These are phyloP conservation scores for Catotricha subobsoleta DNA, from an alignment of 2,888 invertebrate genomes.

Conservation along the genomic window DNA sequence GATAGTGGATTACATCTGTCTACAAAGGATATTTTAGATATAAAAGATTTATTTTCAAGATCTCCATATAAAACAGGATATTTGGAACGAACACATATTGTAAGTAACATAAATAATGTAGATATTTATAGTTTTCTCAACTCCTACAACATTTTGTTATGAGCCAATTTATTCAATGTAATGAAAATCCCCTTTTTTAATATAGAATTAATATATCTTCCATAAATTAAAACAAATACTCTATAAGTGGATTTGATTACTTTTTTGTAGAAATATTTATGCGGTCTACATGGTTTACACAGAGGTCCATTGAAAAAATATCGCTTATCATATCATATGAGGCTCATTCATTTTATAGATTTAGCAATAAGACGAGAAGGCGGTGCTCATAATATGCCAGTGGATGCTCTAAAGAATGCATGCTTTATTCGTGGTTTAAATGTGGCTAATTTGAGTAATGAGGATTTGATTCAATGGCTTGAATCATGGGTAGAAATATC, in stretches of 20 bases:
- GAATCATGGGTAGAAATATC: constrained; percentile 58
- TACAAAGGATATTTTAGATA: constrained; percentile 41
- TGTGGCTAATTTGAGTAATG: constrained; percentile 48
- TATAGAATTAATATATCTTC: background rate
- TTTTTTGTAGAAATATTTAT: constrained; percentile 58
- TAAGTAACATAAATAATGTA: constrained; percentile 36
- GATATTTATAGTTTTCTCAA: too few relatives aligned
- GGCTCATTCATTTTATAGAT: constrained; percentile 61
- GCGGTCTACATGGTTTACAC: constrained; percentile 52
- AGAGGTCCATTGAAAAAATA: constrained; percentile 40
- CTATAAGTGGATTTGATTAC: too few relatives aligned
- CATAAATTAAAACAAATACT: too few relatives aligned
- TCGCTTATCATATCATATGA: constrained; percentile 49
- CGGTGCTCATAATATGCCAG: constrained; percentile 44
- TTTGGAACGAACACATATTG: constrained; percentile 50
- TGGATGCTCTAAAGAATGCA: constrained; percentile 47
- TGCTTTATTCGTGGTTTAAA: constrained; percentile 67
- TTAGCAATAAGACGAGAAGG: constrained; percentile 61
- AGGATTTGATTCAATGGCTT: constrained; percentile 58
- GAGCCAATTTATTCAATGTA: too few relatives aligned
- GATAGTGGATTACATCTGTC: constrained; percentile 65
- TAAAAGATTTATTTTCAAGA: constrained; percentile 48
- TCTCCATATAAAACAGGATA: constrained; percentile 48
- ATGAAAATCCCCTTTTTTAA: constrained; percentile 11
- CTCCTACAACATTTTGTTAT: too few relatives aligned